phyloP scores from a whole-genome alignment of 2,113 vertebrate species.

The Thunnus thynnus region DNA sequence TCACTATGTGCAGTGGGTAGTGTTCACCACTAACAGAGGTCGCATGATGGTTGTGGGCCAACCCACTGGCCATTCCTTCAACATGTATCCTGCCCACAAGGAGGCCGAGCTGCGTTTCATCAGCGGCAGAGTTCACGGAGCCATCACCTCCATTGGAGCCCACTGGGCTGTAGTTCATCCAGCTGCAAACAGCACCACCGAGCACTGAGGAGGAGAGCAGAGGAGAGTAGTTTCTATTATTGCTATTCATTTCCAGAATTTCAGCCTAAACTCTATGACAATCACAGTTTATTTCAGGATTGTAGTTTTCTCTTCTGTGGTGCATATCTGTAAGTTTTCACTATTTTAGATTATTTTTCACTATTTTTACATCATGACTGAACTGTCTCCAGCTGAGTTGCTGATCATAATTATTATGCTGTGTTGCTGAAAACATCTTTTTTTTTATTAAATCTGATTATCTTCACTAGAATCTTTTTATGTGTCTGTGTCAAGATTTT shows the following conservation, averaged over 20 bases:
- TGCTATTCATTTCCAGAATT: no score
- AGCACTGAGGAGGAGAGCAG: neutral
- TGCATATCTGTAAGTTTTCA: neutral
- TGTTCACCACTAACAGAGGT: slow-evolving; percentile 45
- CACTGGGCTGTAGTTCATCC: slow-evolving; percentile 47
- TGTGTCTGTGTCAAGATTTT: no score
- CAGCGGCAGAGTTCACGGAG: neutral
- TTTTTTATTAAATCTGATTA: no score
- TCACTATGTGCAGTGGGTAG: slow-evolving; percentile 30
- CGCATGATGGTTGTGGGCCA: slow-evolving; percentile 11
- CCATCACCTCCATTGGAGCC: slow-evolving; percentile 17
- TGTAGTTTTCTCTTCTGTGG: neutral
- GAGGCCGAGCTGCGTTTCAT: slow-evolving; percentile 52
- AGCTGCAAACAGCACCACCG: neutral
- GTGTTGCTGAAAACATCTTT: neutral
- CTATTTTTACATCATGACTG: no score
- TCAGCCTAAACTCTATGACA: neutral
- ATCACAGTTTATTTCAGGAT: neutral
- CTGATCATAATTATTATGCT: no score
- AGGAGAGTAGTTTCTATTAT: no score
- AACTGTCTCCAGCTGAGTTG: no score
- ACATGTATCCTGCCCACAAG: slow-evolving; percentile 33
- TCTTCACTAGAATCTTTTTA: no score
- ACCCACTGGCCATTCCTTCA: slow-evolving; percentile 23
- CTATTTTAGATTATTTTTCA: no score